Percentiles rank a stretch among this genome's conserved stretches.
Evolutionary conservation across 1,140 invertebrate genomes (phyloP).

Genomic region (Lepidurus arcticus): DNA sequence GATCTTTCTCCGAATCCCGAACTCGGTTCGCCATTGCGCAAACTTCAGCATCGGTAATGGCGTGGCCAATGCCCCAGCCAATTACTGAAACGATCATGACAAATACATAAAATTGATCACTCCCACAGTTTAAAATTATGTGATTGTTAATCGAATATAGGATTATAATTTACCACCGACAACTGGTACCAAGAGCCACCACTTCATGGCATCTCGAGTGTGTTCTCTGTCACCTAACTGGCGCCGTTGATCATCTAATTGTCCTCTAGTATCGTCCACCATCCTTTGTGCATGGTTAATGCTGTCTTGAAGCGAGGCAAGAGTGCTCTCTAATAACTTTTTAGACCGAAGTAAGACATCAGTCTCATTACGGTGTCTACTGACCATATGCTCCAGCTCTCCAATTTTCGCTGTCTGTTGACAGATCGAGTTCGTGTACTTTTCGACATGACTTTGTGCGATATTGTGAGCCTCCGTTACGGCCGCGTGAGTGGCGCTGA

Average conservation of each 20-base stretch:
- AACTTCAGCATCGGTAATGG: not conserved
- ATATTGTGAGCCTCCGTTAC: not conserved
- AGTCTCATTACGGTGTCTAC: not conserved
- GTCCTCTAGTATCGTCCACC: not conserved
- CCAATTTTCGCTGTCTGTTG: not conserved
- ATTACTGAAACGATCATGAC: not conserved
- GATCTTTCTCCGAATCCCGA: not conserved
- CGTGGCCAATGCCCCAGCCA: not conserved
- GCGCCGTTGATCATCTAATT: not conserved
- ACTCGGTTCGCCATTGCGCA: not conserved
- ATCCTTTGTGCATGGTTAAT: not conserved
- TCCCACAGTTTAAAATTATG: not conserved
- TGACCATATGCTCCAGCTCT: not conserved
- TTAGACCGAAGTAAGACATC: not conserved
- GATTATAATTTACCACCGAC: not conserved
- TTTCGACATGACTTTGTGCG: not conserved
- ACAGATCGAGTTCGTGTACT: constrained; percentile 6
- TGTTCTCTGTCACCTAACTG: not conserved
- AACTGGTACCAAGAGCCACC: not conserved
- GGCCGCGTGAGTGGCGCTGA: not conserved
- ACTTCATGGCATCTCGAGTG: not conserved
- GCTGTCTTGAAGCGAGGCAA: constrained; percentile 2
- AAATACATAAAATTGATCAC: not conserved
- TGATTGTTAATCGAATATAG: not conserved
- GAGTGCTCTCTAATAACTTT: not conserved